Conservation (phyloP, 2,797 vertebrate genomes). For the Rhinella marina region DNA sequence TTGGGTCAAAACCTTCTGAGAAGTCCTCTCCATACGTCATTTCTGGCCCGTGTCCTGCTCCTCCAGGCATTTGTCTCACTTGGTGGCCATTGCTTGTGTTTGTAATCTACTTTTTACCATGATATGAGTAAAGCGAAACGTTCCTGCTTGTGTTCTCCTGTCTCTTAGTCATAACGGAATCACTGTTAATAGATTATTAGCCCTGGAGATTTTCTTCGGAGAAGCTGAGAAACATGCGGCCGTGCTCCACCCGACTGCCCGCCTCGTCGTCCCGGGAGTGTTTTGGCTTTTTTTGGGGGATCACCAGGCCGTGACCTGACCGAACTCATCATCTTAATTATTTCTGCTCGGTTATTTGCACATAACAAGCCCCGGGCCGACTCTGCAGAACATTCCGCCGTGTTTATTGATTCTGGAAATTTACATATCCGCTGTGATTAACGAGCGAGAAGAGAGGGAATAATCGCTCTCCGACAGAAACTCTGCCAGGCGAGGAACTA, state of each 20-base stretch:
- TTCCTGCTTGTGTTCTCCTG: background rate
- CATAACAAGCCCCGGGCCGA: constrained; percentile 5
- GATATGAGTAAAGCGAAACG: no score
- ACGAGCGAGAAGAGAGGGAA: constrained; percentile 23
- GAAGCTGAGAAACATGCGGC: background rate
- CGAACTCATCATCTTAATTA: constrained; percentile 41
- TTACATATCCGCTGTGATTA: constrained; percentile 52
- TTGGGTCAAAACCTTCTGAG: background rate
- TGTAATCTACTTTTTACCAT: no score
- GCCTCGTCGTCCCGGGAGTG: background rate
- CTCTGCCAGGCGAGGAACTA: background rate
- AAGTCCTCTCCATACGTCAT: background rate
- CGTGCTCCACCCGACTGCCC: background rate
- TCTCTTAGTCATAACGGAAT: background rate
- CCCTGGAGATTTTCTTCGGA: background rate
- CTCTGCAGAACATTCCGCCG: background rate
- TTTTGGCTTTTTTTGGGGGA: background rate
- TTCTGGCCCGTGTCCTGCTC: background rate
- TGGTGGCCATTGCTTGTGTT: no score
- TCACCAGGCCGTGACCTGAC: background rate
- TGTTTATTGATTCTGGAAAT: constrained; percentile 46
- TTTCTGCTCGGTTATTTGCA: constrained; percentile 34
- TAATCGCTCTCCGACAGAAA: constrained; percentile 23
- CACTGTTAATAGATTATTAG: background rate
- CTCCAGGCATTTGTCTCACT: background rate